These are phyloP conservation scores for Crossocerus cetratus DNA, from an alignment of 2,888 invertebrate genomes.

Conservation along the genomic window DNA sequence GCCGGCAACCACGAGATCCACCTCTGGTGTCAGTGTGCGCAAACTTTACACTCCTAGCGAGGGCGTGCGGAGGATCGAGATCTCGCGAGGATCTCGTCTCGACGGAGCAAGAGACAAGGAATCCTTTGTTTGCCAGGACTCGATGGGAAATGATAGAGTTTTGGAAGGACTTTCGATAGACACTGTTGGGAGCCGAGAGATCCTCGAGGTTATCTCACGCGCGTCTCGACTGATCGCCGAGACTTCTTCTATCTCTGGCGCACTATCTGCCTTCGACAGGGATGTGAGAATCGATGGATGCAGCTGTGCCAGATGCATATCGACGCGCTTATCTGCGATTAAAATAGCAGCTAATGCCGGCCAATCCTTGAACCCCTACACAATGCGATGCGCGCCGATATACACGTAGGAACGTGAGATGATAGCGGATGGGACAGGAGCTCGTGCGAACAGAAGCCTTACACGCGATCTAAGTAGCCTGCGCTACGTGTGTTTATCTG, in stretches of 20 bases:
- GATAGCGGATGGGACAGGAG: background rate
- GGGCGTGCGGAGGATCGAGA: background rate
- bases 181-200: too few relatives aligned
- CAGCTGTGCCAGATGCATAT: conserved; percentile 9
- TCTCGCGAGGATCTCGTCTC: too few relatives aligned
- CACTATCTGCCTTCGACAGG: conserved; percentile 1
- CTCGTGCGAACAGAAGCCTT: background rate
- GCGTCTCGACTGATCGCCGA: background rate
- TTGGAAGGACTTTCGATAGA: too few relatives aligned
- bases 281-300: conserved; percentile 15
- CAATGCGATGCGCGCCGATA: background rate
- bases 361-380: background rate
- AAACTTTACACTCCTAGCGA: conserved; percentile 15
- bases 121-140: too few relatives aligned
- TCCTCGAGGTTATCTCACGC: too few relatives aligned
- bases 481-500: background rate
- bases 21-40: too few relatives aligned
- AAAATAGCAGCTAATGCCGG: background rate
- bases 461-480: background rate
- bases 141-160: too few relatives aligned
- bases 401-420: background rate
- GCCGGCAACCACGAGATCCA: too few relatives aligned
- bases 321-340: background rate
- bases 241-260: background rate
- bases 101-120: too few relatives aligned